Percentiles rank a stretch among this genome's conserved stretches.
phyloP scores from a whole-genome alignment of 1,140 invertebrate species.

The Cydia strobilella region DNA sequence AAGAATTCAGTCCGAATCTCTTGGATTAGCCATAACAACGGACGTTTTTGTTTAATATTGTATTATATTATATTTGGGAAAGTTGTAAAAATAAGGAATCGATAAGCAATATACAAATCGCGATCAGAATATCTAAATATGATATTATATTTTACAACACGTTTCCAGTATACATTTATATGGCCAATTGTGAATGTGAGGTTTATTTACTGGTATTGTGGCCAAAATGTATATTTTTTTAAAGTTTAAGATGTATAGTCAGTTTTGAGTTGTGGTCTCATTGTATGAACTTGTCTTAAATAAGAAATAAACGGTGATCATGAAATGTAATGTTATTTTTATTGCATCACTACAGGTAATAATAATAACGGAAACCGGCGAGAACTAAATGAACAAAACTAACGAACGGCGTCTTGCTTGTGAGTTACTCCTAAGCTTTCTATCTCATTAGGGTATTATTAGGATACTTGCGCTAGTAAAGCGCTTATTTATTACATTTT shows the following conservation, averaged over 20 bases:
- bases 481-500: too few species aligned
- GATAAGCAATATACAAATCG: slow-evolving; percentile 2
- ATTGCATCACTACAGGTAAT: slow-evolving; percentile 1
- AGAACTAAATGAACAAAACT: background rate
- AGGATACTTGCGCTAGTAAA: too few species aligned
- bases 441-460: too few species aligned
- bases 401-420: too few species aligned
- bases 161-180: background rate
- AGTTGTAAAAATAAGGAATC: slow-evolving; percentile 16
- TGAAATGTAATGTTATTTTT: background rate
- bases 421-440: too few species aligned
- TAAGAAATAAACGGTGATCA: slow-evolving; percentile 20
- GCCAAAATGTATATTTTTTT: slow-evolving; percentile 11
- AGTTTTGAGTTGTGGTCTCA: slow-evolving; percentile 23
- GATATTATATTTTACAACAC: background rate
- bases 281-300: slow-evolving; percentile 3
- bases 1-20: slow-evolving; percentile 11
- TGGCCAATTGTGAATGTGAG: background rate
- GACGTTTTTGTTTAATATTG: background rate
- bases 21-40: slow-evolving; percentile 7
- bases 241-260: slow-evolving; percentile 23
- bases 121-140: background rate
- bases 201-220: slow-evolving; percentile 1
- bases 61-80: slow-evolving; percentile 1
- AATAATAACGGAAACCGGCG: background rate